A percentile compares a stretch with the other conserved stretches of the same genome.
These are phyloP conservation scores for Lasioglossum zephyrum DNA, from an alignment of 2,888 invertebrate genomes.

Conservation along the genomic window DNA sequence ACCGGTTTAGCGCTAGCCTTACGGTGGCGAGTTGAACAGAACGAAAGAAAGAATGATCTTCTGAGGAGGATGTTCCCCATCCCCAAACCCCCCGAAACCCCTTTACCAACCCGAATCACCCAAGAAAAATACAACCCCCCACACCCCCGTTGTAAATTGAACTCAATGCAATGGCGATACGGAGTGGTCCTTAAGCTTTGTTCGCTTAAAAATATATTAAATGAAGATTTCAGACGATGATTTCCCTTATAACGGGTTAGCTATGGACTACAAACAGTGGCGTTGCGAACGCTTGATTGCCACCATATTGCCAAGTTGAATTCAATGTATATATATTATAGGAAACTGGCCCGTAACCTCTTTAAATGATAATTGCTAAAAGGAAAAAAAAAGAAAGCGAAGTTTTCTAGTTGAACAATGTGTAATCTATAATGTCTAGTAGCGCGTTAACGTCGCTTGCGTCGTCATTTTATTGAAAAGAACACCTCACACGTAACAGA, in stretches of 20 bases:
- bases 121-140: not conserved
- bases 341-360: conserved; percentile 71
- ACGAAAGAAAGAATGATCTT: conserved; percentile 57
- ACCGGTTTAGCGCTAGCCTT: conserved; percentile 52
- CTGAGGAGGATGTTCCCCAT: conserved; percentile 76
- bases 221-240: conserved; percentile 22
- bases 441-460: conserved; percentile 76
- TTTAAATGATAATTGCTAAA: conserved; percentile 66
- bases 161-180: conserved; percentile 61
- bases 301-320: conserved; percentile 72
- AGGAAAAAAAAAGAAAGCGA: conserved; percentile 46
- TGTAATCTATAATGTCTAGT: conserved; percentile 72
- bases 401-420: conserved; percentile 65
- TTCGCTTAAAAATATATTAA: conserved; percentile 48
- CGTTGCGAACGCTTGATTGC: conserved; percentile 67
- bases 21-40: conserved; percentile 32
- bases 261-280: conserved; percentile 32
- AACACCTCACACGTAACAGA: not conserved
- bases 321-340: conserved; percentile 73
- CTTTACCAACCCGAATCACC: not conserved
- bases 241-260: conserved; percentile 40
- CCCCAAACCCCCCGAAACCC: conserved; percentile 11
- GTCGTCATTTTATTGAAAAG: conserved; percentile 73
- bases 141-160: conserved; percentile 74
- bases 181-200: conserved; percentile 56